Base-by-base conservation (phyloP, 2,888 invertebrate species). In the Sinotaia quadrata region DNA sequence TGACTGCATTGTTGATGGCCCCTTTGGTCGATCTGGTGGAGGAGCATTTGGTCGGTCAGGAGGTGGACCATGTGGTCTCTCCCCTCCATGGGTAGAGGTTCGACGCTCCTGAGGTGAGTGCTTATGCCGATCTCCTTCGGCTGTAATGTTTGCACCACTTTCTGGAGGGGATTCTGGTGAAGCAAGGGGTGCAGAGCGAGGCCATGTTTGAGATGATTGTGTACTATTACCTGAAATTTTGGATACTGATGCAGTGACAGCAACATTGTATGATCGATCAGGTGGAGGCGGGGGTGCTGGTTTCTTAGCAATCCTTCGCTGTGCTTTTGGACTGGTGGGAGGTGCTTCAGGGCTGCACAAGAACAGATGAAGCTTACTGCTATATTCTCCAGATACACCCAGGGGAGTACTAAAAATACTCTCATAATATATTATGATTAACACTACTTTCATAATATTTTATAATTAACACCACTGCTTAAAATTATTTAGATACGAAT, bases 271-370 rank as follows among this genome's bases (percentile, higher is more conserved):
- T 0, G 83, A 79, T 36, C 80, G 69, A 27, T 83, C 83, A 10
- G 81, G 81, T 5, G 82, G 82, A 34, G 83, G 82, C 27, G 79
- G 79, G 7, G 84, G 84, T 15, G 84, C 84, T 34, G 83, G 83
- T 66, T 84, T 84, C 63, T 80, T 75, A 29, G 76, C 71, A 18
- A 57, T 58, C 37, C 77, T 72, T 41, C 75, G 69, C 57, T 72
- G 76, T 12, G 75, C 51, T 57, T 75, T 75, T 36, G 79, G 75
- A 47, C 77, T 77, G 5, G 63, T 24, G 2, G 44, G 49, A 15
- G 60, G 51, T 27, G 61, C 59, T 54, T 81, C 80, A 62, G 71
- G 69, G 36, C 81, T 81, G 74, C 34, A 69, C 66, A 33, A 61
- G 56, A 44, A 68, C 41, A 34, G 41, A 2, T 27, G n/a, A n/a